These are phyloP conservation scores for Malacoraja senta DNA, from an alignment of 2,797 vertebrate genomes.

Conservation along the genomic window DNA sequence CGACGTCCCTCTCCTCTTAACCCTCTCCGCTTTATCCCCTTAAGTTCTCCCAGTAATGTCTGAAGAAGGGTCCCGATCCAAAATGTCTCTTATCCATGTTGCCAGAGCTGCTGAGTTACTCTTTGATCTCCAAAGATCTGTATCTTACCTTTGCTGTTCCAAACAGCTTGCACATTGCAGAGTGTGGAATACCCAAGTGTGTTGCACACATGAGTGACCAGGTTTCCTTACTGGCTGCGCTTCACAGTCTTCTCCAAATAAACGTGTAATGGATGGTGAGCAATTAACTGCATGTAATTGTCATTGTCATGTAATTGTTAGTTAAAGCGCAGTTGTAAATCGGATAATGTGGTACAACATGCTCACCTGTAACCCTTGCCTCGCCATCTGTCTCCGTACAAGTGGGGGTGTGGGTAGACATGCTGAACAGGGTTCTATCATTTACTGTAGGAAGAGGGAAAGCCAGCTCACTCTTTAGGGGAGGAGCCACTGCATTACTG, in stretches of 20 bases:
- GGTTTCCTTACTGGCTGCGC: background rate
- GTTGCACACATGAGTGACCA: slow-evolving; percentile 14
- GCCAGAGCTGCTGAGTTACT: no score
- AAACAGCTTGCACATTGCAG: background rate
- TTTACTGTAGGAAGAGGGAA: background rate
- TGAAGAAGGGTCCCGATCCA: no score
- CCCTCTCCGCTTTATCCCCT: no score
- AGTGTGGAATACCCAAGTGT: slow-evolving; percentile 7
- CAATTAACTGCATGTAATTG: background rate
- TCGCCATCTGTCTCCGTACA: background rate
- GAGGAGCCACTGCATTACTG: background rate
- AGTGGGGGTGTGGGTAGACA: background rate
- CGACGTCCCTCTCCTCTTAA: no score
- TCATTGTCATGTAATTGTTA: background rate
- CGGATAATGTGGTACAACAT: background rate
- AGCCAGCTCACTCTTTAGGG: background rate
- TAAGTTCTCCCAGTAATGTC: no score
- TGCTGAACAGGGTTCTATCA: background rate
- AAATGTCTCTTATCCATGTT: no score
- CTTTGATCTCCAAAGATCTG: background rate
- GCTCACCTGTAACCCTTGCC: background rate
- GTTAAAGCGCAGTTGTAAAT: background rate
- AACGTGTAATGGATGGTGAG: background rate
- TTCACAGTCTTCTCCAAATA: slow-evolving; percentile 10
- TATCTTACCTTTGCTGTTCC: background rate